Percentiles rank a stretch among this genome's conserved stretches.
Evolutionary conservation across 2,113 vertebrate genomes (phyloP).

Genomic region (Rhizomys pruinosus): DNA sequence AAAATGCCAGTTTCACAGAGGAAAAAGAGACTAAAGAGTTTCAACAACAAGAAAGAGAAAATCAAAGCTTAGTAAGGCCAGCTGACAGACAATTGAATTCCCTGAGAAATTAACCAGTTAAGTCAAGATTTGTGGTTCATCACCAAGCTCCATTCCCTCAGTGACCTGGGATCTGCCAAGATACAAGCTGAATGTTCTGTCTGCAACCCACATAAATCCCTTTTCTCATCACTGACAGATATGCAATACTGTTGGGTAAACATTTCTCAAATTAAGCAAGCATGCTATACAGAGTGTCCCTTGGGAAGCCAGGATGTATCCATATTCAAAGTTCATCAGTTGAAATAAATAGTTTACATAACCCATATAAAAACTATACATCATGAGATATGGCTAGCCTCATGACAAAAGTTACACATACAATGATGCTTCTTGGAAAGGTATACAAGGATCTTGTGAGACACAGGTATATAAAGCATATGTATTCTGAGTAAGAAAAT

Average conservation of each 20-base stretch:
- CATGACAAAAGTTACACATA: not conserved
- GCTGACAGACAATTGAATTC: slow-evolving; percentile 73
- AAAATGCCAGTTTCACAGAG: slow-evolving; percentile 10
- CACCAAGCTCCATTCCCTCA: slow-evolving; percentile 9
- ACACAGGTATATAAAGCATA: not conserved
- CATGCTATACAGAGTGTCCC: slow-evolving; percentile 20
- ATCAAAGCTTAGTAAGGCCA: slow-evolving; percentile 30
- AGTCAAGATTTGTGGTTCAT: slow-evolving; percentile 59
- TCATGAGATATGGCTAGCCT: not conserved
- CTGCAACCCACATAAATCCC: slow-evolving; percentile 10
- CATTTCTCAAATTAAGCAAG: slow-evolving; percentile 39
- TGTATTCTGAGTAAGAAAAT: not conserved
- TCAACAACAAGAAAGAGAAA: not conserved
- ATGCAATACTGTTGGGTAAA: slow-evolving; percentile 26
- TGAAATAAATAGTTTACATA: slow-evolving; percentile 52
- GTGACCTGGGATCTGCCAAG: slow-evolving; percentile 29
- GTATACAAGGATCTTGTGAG: not conserved
- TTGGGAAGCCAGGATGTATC: not conserved
- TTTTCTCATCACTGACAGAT: slow-evolving; percentile 46
- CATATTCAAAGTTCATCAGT: slow-evolving; percentile 36
- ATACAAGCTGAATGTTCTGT: not conserved
- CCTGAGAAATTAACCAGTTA: slow-evolving; percentile 66
- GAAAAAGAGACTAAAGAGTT: not conserved
- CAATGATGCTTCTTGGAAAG: not conserved
- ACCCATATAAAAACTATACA: slow-evolving; percentile 11